Evolutionary conservation across 2,888 invertebrate genomes (phyloP).

Genomic region (Pterostichus madidus): DNA sequence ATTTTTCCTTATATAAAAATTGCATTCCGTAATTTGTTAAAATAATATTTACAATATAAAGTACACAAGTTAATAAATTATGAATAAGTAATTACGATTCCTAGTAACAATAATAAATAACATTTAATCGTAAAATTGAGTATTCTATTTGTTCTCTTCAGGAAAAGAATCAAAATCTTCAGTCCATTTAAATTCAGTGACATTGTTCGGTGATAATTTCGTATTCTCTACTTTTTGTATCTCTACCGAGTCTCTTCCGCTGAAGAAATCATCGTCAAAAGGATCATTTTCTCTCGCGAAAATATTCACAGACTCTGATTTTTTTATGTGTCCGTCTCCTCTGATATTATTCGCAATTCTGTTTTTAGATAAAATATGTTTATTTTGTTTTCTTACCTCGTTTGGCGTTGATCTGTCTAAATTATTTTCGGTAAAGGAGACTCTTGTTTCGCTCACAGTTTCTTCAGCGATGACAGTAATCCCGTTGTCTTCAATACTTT

Average conservation of each 20-base stretch:
- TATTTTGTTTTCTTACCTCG: conserved; percentile 20
- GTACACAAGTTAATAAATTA: conserved; percentile 68
- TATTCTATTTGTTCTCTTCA: conserved; percentile 63
- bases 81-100: conserved; percentile 68
- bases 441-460: conserved; percentile 71
- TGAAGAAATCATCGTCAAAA: conserved; percentile 93
- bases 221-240: conserved; percentile 66
- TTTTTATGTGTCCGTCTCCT: conserved; percentile 85
- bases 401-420: conserved; percentile 69
- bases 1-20: conserved; percentile 65
- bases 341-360: conserved; percentile 70
- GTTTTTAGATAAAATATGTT: conserved; percentile 72
- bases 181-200: conserved; percentile 76
- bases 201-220: conserved; percentile 70
- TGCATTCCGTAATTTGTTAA: conserved; percentile 65
- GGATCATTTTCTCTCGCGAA: conserved; percentile 92
- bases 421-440: conserved; percentile 71
- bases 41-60: conserved; percentile 66
- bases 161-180: conserved; percentile 77
- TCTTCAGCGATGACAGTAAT: conserved; percentile 76
- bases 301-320: conserved; percentile 94
- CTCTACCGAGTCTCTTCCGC: conserved; percentile 71
- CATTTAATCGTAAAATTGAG: conserved; percentile 67
- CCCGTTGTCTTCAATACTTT: conserved; percentile 67
- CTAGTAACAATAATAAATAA: conserved; percentile 69